Percentiles rank a stretch among this genome's conserved stretches.
These are phyloP conservation scores for Polydrusus tereticollis DNA, from an alignment of 2,888 invertebrate species.

Conservation along the genomic window DNA sequence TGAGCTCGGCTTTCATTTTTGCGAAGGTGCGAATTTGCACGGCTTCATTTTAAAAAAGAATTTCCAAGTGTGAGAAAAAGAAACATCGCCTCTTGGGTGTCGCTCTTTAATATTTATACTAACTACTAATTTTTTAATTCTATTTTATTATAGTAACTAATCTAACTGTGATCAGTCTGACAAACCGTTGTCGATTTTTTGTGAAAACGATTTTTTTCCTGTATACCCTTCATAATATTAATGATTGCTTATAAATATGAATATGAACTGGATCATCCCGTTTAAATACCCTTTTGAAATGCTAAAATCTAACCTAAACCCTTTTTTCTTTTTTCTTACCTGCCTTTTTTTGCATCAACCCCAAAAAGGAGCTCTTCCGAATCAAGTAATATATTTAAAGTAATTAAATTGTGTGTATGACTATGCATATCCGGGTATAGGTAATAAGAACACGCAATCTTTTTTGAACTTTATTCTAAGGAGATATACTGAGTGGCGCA, in stretches of 20 bases:
- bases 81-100: no score
- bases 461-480: background rate
- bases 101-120: no score
- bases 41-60: slow-evolving; percentile 4
- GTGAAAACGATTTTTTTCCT: no score
- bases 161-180: no score
- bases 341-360: slow-evolving; percentile 1
- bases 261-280: slow-evolving; percentile 18
- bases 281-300: slow-evolving; percentile 11
- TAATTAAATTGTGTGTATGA: background rate
- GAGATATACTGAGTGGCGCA: no score
- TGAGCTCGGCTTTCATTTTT: slow-evolving; percentile 41
- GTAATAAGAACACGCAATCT: background rate
- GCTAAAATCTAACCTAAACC: background rate
- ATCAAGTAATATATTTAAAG: background rate
- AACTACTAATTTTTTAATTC: no score
- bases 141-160: no score
- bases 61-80: background rate
- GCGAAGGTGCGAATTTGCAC: slow-evolving; percentile 20
- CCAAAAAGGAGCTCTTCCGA: background rate
- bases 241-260: no score
- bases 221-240: no score
- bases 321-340: background rate
- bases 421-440: background rate
- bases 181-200: no score